phyloP scores from a whole-genome alignment of 2,113 vertebrate genomes.

The Stomatorhinus ivindoensis region DNA sequence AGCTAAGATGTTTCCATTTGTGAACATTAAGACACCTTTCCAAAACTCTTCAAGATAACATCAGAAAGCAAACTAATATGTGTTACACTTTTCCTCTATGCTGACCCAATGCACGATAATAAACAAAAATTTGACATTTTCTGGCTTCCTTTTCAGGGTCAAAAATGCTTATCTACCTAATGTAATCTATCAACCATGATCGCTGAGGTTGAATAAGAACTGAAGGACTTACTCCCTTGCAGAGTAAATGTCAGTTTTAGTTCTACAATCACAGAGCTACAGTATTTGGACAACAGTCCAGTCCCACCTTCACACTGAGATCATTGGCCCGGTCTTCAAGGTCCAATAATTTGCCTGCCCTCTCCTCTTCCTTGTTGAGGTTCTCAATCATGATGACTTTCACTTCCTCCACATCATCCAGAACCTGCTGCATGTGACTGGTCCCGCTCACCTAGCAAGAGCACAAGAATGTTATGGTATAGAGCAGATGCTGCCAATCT shows the following conservation, averaged over 20 bases:
- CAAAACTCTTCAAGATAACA: slow-evolving; percentile 12
- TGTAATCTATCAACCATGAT: not conserved
- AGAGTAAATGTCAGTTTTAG: not conserved
- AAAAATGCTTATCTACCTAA: not conserved
- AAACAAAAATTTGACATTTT: not conserved
- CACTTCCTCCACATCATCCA: slow-evolving; percentile 31
- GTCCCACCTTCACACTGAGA: slow-evolving; percentile 25
- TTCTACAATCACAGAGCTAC: not conserved
- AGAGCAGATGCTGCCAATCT: not conserved
- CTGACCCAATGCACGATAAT: not conserved
- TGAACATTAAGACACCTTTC: not conserved
- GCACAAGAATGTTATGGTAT: not conserved
- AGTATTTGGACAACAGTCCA: not conserved
- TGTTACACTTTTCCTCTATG: not conserved
- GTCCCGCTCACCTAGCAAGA: not conserved
- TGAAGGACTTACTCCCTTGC: not conserved
- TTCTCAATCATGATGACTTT: slow-evolving; percentile 37
- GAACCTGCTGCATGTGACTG: not conserved
- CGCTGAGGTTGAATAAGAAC: not conserved
- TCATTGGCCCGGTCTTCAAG: slow-evolving; percentile 21
- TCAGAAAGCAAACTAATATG: not conserved
- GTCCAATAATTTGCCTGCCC: slow-evolving; percentile 24
- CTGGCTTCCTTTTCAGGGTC: not conserved
- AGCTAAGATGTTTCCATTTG: not conserved
- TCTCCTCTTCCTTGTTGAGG: slow-evolving; percentile 23